Conservation (phyloP, 2,113 vertebrate species). For the Phaethornis superciliosus region DNA sequence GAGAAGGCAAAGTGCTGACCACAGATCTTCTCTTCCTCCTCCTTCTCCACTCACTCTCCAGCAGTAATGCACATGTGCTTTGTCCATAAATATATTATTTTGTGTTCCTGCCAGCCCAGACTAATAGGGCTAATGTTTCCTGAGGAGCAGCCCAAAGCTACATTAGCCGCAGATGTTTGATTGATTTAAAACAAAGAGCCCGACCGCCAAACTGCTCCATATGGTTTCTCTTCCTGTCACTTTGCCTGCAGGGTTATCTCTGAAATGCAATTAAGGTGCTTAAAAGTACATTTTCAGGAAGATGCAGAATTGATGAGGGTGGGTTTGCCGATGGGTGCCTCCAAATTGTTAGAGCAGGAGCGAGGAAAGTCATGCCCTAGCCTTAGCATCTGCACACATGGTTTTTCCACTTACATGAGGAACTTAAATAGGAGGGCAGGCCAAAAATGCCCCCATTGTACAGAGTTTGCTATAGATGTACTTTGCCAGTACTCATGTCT, state of each 20-base stretch:
- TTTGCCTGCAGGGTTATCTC: slow-evolving; percentile 92
- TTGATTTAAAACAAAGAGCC: slow-evolving; percentile 96
- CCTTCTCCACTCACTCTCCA: slow-evolving; percentile 31
- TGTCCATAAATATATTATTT: slow-evolving; percentile 87
- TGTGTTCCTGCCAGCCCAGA: slow-evolving; percentile 88
- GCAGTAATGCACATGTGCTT: slow-evolving; percentile 73
- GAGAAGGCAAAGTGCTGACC: slow-evolving; percentile 74
- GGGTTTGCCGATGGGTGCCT: slow-evolving; percentile 76
- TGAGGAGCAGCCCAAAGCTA: slow-evolving; percentile 94
- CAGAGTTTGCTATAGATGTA: background rate
- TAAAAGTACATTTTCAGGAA: slow-evolving; percentile 99
- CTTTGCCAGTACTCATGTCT: slow-evolving; percentile 1
- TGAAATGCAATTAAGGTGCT: slow-evolving; percentile 98
- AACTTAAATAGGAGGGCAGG: slow-evolving; percentile 20
- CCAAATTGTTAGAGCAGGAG: slow-evolving; percentile 65
- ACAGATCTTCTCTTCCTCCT: slow-evolving; percentile 23
- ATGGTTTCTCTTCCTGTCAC: slow-evolving; percentile 93
- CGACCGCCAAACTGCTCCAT: slow-evolving; percentile 82
- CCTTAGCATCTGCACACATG: background rate
- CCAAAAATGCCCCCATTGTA: background rate
- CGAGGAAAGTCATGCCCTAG: slow-evolving; percentile 62
- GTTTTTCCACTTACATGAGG: background rate
- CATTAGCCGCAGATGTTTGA: slow-evolving; percentile 94
- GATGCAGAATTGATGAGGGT: slow-evolving; percentile 89
- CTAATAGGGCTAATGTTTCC: slow-evolving; percentile 99